Conservation (phyloP, 2,113 vertebrate species). For the Macheiramphus alcinus region DNA sequence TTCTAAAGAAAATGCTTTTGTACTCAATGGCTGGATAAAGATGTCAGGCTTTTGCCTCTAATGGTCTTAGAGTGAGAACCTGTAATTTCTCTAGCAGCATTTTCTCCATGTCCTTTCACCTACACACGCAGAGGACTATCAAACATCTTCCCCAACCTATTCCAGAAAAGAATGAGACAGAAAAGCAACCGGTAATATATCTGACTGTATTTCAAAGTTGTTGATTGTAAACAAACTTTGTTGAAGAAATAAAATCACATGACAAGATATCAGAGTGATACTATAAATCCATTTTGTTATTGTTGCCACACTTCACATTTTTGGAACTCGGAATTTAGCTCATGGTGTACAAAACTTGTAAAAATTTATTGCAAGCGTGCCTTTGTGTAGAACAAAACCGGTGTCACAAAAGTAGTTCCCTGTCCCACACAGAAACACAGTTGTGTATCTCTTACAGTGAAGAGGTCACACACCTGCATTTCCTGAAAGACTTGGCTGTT, state of each 20-base stretch:
- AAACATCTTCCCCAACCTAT: not conserved
- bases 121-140: not conserved
- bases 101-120: not conserved
- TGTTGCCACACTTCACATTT: slow-evolving; percentile 59
- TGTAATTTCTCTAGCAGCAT: not conserved
- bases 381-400: slow-evolving; percentile 52
- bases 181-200: not conserved
- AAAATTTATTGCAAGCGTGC: slow-evolving; percentile 66
- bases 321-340: slow-evolving; percentile 58
- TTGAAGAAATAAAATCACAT: slow-evolving; percentile 63
- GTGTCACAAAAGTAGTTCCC: slow-evolving; percentile 59
- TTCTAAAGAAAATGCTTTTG: not conserved
- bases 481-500: slow-evolving; percentile 42
- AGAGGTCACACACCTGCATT: slow-evolving; percentile 3
- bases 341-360: slow-evolving; percentile 60
- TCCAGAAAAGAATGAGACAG: not conserved
- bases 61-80: not conserved
- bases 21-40: not conserved
- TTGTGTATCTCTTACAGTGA: not conserved
- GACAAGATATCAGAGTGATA: slow-evolving; percentile 61
- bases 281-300: slow-evolving; percentile 58
- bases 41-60: not conserved
- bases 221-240: slow-evolving; percentile 62
- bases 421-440: slow-evolving; percentile 37
- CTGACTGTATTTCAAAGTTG: slow-evolving; percentile 68